phyloP scores from a whole-genome alignment of 2,113 vertebrate genomes.

The Tricholaema leucomelas region DNA sequence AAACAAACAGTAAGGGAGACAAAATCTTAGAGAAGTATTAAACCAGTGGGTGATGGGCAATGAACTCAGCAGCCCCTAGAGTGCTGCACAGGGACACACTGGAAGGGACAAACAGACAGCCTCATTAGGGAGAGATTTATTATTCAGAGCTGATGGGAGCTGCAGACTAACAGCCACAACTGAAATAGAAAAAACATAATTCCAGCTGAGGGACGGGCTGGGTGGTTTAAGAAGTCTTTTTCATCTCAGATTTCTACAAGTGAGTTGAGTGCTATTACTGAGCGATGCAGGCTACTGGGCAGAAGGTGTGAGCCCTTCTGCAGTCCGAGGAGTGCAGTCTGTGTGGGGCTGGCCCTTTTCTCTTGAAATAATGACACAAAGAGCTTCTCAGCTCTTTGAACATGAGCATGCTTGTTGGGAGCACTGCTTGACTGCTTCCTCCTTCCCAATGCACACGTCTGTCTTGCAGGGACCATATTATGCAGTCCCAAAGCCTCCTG shows the following conservation, averaged over 20 bases:
- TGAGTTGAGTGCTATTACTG: accelerated
- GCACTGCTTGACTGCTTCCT: not conserved
- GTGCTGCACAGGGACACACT: not conserved
- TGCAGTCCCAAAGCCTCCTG: not conserved
- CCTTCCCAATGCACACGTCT: not conserved
- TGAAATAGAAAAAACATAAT: not conserved
- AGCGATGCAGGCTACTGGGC: not conserved
- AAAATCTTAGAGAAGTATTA: not conserved
- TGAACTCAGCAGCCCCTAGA: not conserved
- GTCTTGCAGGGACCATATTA: not conserved
- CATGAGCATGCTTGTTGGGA: not conserved
- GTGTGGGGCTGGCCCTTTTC: not conserved
- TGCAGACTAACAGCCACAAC: not conserved
- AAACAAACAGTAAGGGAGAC: not conserved
- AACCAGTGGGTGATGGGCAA: not conserved
- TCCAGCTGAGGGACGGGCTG: not conserved
- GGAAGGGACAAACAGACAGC: not conserved
- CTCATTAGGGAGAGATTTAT: not conserved
- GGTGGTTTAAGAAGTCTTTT: not conserved
- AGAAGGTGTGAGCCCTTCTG: not conserved
- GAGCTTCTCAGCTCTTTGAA: not conserved
- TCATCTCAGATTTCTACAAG: not conserved
- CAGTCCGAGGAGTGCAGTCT: accelerated
- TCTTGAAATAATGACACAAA: not conserved
- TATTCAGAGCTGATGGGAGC: not conserved